Base-by-base conservation (phyloP, 2,797 vertebrate genomes). In the Podargus strigoides region DNA sequence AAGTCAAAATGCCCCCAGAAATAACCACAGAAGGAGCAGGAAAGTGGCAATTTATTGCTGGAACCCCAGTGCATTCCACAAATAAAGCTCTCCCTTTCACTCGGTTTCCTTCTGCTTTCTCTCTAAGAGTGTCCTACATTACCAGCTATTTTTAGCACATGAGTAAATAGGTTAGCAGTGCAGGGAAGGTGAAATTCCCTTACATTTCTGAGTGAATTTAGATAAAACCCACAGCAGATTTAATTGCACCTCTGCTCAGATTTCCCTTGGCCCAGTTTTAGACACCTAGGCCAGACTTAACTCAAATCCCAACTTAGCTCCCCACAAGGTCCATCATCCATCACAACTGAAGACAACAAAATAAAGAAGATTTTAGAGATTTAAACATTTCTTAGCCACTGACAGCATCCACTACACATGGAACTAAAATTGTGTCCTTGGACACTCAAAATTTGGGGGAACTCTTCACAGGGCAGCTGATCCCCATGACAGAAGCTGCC, bases 101-200 rank as follows among this genome's bases (percentile, higher is more conserved):
- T 20, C 7, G 0, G 3, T 13, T 19, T 52, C 75, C 74, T 80
- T 4, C 66, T 47, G 85, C 28, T 69, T 66, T 36, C 72, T 91
- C 75, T 70, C 83, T 1, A 12, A 24, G 49, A 13, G 4, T 79
- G 96, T 12, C 96, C 97, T 91, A 96, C 86, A 96, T 97, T 92
- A 7, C 21, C 4, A n/a, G 66, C 78, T 97, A 96, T 96, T 96
- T 95, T 96, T 94, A 95, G 96, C 87, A 7, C 21, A 0, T 2
- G 2, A 68, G 8, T 76, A 94, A 96, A 87, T 90, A 62, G 97
- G 96, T 94, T 56, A 87, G 66, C 62, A 56, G 94, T 32, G 87
- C 74, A 20, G 93, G 92, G 92, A 90, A 85, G 72, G 93, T 67
- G 93, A 66, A 87, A 94, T 70, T 87, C 93, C 89, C 76, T 42